Conservation (phyloP, 2,113 vertebrate species). For the Oriolus oriolus region DNA sequence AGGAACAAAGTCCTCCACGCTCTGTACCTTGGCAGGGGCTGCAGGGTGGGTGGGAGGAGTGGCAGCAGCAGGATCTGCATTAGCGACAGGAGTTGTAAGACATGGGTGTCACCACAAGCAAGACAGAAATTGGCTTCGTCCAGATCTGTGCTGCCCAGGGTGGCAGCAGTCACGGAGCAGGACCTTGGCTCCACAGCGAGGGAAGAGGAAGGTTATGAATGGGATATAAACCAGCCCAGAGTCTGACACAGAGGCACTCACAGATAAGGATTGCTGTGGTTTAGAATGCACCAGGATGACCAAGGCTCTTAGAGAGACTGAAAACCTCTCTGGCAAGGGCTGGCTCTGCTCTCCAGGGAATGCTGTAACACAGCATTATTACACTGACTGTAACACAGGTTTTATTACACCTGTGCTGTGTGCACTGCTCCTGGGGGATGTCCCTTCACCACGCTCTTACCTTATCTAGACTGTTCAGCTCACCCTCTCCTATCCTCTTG, state of each 20-base stretch:
- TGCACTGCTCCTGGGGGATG: background rate
- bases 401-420: background rate
- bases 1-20: constrained; percentile 89
- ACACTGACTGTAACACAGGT: background rate
- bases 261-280: background rate
- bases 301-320: background rate
- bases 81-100: background rate
- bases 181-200: background rate
- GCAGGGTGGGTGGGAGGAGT: background rate
- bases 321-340: background rate
- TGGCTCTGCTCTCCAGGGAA: background rate
- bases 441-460: background rate
- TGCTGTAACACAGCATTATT: no score
- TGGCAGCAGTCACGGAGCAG: background rate
- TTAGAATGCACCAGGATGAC: background rate
- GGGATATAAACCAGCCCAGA: background rate
- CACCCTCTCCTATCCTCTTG: background rate
- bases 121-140: background rate
- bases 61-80: constrained; percentile 42
- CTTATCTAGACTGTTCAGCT: background rate
- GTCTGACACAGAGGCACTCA: background rate
- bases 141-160: background rate
- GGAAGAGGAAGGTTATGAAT: background rate
- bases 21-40: constrained; percentile 71
- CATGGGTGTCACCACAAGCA: background rate